phyloP scores from a whole-genome alignment of 2,888 invertebrate species.

The Chromoteleia sp. region DNA sequence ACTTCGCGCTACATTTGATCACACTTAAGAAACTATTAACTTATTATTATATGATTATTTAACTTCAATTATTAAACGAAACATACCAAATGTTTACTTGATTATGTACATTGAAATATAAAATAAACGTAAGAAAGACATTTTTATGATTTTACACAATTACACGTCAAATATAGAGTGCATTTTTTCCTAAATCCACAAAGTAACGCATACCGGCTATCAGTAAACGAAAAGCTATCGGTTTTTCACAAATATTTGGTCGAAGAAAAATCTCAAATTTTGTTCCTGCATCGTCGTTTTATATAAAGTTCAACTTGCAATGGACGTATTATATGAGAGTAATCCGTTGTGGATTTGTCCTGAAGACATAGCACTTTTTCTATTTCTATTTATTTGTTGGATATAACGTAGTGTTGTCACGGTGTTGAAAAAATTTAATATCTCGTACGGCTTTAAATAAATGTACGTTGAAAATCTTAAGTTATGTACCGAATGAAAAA shows the following conservation, averaged over 20 bases:
- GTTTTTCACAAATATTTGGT: constrained; percentile 4
- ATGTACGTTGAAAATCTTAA: constrained; percentile 3
- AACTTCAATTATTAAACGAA: too few relatives aligned
- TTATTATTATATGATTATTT: too few relatives aligned
- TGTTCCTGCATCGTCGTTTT: neutral
- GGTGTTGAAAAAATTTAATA: constrained; percentile 30
- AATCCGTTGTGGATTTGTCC: constrained; percentile 45
- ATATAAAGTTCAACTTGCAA: constrained; percentile 20
- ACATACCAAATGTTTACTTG: too few relatives aligned
- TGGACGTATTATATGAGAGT: constrained; percentile 32
- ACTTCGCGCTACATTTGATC: too few relatives aligned
- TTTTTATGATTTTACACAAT: too few relatives aligned
- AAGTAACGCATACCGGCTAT: neutral
- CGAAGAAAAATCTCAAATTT: constrained; percentile 10
- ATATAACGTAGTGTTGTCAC: constrained; percentile 7
- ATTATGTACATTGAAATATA: too few relatives aligned
- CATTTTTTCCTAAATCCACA: neutral
- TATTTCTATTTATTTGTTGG: constrained; percentile 43
- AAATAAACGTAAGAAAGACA: too few relatives aligned
- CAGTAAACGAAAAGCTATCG: neutral
- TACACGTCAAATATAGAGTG: neutral
- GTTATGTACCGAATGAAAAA: too few relatives aligned
- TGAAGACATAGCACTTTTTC: constrained; percentile 20
- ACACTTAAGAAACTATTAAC: too few relatives aligned
- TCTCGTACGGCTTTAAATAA: constrained; percentile 12